A percentile compares a stretch with the other conserved stretches of the same genome.
Conservation (phyloP, 2,113 vertebrate species). For the Leiothrix lutea region DNA sequence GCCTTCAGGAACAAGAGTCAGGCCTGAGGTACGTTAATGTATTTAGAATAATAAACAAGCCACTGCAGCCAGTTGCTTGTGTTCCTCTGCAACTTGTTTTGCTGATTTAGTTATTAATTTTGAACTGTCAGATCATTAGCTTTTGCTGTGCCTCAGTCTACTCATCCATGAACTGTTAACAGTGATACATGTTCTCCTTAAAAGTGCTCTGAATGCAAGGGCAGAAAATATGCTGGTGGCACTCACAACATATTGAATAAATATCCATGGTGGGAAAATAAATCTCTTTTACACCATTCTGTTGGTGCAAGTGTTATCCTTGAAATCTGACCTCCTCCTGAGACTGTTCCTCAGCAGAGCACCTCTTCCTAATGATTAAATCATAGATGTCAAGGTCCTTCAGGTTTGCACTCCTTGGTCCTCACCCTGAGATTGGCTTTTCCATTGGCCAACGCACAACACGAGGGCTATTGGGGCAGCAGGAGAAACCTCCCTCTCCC, state of each 20-base stretch:
- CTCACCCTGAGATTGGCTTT: not conserved
- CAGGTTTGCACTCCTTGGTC: not conserved
- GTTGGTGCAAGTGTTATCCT: not conserved
- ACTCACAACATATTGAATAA: not conserved
- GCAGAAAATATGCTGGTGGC: not conserved
- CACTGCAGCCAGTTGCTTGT: not conserved
- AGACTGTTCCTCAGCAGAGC: not conserved
- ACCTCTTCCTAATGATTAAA: not conserved
- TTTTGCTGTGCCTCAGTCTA: not conserved
- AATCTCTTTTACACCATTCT: not conserved
- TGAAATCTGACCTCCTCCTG: not conserved
- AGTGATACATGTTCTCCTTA: not conserved
- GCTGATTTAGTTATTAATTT: not conserved
- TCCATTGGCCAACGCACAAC: not conserved
- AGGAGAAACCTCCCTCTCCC: not conserved
- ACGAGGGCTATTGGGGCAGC: not conserved
- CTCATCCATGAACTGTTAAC: not conserved
- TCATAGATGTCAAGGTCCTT: not conserved
- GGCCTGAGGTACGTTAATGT: not conserved
- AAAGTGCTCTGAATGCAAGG: not conserved
- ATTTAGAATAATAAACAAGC: conserved; percentile 6
- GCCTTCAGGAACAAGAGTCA: not conserved
- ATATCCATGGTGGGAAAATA: not conserved
- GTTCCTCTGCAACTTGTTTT: not conserved
- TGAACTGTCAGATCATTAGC: not conserved